Percentiles rank a stretch among this genome's conserved stretches.
phyloP scores from a whole-genome alignment of 2,113 vertebrate species.

The Steatornis caripensis region DNA sequence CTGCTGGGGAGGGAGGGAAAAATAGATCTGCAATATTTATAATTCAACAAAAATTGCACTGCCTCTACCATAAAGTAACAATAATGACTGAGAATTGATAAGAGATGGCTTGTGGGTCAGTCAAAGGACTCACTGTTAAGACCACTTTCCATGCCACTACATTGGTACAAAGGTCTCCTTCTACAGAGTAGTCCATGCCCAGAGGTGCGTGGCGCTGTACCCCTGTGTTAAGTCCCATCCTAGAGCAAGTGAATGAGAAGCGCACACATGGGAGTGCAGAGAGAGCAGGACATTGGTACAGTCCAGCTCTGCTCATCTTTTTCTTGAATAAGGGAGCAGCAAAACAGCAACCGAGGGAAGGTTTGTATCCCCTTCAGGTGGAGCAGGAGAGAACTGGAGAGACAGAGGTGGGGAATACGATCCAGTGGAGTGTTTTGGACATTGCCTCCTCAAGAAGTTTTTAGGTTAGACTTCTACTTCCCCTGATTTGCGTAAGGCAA shows the following conservation, averaged over 20 bases:
- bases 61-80: constrained; percentile 31
- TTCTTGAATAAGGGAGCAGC: not conserved
- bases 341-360: not conserved
- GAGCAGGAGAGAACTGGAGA: not conserved
- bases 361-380: not conserved
- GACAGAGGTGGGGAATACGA: not conserved
- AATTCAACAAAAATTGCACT: constrained; percentile 63
- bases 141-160: not conserved
- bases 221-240: not conserved
- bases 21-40: constrained; percentile 57
- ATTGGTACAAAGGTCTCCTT: not conserved
- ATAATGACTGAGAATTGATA: constrained; percentile 4
- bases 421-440: not conserved
- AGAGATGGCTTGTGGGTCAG: not conserved
- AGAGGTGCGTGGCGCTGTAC: not conserved
- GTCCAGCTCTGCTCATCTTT: not conserved
- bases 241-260: not conserved
- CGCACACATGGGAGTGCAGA: rapidly evolving
- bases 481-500: not conserved
- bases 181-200: not conserved
- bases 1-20: constrained; percentile 14
- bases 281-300: rapidly evolving
- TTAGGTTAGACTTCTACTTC: not conserved
- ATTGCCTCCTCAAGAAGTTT: not conserved
- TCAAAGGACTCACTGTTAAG: not conserved